A percentile compares a stretch with the other conserved stretches of the same genome.
These are phyloP conservation scores for Macrochelys suwanniensis DNA, from an alignment of 2,797 vertebrate species.

Conservation along the genomic window DNA sequence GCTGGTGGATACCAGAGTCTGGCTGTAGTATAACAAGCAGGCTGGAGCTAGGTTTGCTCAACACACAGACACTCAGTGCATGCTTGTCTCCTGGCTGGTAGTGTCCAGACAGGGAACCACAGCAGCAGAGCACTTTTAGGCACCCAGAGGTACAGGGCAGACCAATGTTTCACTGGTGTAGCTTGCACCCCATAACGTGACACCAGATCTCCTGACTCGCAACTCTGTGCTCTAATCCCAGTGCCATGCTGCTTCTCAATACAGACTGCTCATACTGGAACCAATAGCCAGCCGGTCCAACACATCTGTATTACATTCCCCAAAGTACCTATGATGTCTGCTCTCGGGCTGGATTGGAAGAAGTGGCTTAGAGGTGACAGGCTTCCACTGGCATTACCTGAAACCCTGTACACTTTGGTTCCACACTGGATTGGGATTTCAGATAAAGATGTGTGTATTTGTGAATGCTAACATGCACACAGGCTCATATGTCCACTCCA, in stretches of 20 bases:
- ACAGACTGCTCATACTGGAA: background rate
- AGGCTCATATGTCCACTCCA: background rate
- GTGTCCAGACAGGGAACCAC: background rate
- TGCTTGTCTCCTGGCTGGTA: background rate
- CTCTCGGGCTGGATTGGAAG: background rate
- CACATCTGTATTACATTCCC: background rate
- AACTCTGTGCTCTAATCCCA: background rate
- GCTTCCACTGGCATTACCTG: background rate
- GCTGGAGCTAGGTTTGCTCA: background rate
- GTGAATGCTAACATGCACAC: background rate
- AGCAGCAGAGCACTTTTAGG: background rate
- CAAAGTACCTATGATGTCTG: background rate
- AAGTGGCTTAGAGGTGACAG: background rate
- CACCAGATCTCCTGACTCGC: background rate
- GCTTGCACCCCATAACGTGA: background rate
- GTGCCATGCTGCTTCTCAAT: background rate
- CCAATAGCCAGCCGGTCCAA: background rate
- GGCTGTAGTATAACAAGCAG: background rate
- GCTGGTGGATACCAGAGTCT: background rate
- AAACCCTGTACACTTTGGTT: background rate
- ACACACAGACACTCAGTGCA: background rate
- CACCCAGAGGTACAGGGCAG: background rate
- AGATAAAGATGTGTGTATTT: background rate
- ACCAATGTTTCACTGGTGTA: background rate
- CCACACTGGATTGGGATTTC: background rate